Evolutionary conservation across 2,797 vertebrate genomes (phyloP).

Genomic region (Semaprochilodus insignis): DNA sequence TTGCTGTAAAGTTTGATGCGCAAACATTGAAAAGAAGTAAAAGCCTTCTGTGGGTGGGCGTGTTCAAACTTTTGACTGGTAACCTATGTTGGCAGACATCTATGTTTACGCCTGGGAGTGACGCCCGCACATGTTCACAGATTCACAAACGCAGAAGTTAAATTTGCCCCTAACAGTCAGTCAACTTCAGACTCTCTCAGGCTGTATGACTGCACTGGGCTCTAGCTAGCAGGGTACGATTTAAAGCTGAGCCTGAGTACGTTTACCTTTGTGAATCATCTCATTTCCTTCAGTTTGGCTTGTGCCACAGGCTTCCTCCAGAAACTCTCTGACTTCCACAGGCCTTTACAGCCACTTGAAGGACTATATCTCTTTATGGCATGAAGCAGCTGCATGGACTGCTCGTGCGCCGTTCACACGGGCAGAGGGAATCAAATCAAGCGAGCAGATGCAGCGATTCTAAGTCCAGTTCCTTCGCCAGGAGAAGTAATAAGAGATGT

Average conservation of each 20-base stretch:
- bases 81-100: not conserved
- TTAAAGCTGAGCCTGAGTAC: conserved; percentile 9
- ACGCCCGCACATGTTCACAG: not conserved
- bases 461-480: not conserved
- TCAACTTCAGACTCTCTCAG: too few species aligned
- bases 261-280: conserved; percentile 21
- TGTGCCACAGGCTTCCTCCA: not conserved
- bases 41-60: too few species aligned
- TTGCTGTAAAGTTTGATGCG: too few species aligned
- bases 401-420: not conserved
- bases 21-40: too few species aligned
- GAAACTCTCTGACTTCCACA: conserved; percentile 1
- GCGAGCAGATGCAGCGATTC: not conserved
- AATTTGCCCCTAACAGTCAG: not conserved
- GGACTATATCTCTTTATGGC: not conserved
- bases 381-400: not conserved
- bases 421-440: not conserved
- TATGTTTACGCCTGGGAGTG: not conserved
- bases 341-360: not conserved
- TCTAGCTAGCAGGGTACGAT: conserved; percentile 6
- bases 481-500: not conserved
- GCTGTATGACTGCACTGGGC: not conserved
- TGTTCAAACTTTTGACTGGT: too few species aligned
- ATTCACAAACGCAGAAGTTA: not conserved
- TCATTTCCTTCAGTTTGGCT: not conserved